These are phyloP conservation scores for Quadriops clusia DNA, from an alignment of 2,888 invertebrate genomes.

Conservation along the genomic window DNA sequence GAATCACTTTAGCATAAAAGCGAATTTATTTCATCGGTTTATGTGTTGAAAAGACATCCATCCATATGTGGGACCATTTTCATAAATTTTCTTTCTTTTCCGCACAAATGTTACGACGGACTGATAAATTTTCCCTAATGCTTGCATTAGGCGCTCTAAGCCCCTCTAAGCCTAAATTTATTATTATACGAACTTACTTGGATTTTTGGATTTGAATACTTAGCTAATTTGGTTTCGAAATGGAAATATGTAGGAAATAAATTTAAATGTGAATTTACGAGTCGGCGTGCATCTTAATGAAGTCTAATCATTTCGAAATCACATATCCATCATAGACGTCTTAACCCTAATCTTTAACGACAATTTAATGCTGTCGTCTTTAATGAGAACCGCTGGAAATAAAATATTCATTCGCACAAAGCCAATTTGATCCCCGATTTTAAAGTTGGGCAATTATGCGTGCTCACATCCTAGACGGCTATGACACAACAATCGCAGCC, in stretches of 20 bases:
- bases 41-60: conserved; percentile 19
- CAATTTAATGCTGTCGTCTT: conserved; percentile 28
- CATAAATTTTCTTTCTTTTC: conserved; percentile 18
- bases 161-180: too few relatives aligned
- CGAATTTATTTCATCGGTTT: conserved; percentile 21
- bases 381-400: conserved; percentile 28
- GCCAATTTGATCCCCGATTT: conserved; percentile 34
- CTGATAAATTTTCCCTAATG: conserved; percentile 6
- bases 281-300: too few relatives aligned
- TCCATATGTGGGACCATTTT: conserved; percentile 18
- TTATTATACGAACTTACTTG: too few relatives aligned
- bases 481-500: conserved; percentile 30
- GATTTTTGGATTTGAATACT: too few relatives aligned
- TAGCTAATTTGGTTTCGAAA: too few relatives aligned
- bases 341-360: conserved; percentile 29
- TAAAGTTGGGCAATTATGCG: conserved; percentile 37
- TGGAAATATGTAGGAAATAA: too few relatives aligned
- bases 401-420: conserved; percentile 37
- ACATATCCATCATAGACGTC: conserved; percentile 17
- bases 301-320: conserved; percentile 16
- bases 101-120: conserved; percentile 17
- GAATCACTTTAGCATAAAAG: conserved; percentile 20
- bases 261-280: too few relatives aligned
- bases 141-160: too few relatives aligned
- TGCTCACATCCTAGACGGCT: conserved; percentile 31